Evolutionary conservation across 1,140 invertebrate species (phyloP).

Genomic region (Neuroterus valhalla): DNA sequence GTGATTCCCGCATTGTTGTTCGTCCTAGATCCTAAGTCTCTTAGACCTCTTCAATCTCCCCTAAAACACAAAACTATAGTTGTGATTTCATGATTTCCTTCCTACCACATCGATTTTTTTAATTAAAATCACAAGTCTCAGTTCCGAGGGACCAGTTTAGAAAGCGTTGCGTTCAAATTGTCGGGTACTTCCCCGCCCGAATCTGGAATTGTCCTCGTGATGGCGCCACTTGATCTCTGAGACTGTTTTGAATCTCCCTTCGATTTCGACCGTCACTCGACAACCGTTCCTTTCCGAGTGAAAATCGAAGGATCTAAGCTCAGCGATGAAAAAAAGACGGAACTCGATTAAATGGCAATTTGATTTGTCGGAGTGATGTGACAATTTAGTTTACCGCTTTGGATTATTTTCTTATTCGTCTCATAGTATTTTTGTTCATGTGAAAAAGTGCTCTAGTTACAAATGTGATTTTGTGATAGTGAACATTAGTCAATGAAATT

Average conservation of each 20-base stretch:
- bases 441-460: no score
- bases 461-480: no score
- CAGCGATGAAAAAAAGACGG: neutral
- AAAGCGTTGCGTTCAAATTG: constrained; percentile 18
- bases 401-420: no score
- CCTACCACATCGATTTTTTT: neutral
- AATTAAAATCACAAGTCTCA: neutral
- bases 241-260: constrained; percentile 10
- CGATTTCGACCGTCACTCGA: neutral
- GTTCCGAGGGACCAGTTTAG: neutral
- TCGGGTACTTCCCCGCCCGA: neutral
- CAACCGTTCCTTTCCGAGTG: neutral
- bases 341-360: neutral
- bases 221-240: constrained; percentile 13
- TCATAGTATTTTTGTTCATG: no score
- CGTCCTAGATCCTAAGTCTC: constrained; percentile 48
- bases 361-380: neutral
- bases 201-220: neutral
- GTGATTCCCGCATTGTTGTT: constrained; percentile 54
- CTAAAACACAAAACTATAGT: neutral
- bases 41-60: neutral
- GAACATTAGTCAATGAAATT: no score
- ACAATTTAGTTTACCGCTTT: no score
- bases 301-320: neutral
- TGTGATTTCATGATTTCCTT: no score